Conservation (phyloP, 2,113 vertebrate species). For the Alouatta palliata region DNA sequence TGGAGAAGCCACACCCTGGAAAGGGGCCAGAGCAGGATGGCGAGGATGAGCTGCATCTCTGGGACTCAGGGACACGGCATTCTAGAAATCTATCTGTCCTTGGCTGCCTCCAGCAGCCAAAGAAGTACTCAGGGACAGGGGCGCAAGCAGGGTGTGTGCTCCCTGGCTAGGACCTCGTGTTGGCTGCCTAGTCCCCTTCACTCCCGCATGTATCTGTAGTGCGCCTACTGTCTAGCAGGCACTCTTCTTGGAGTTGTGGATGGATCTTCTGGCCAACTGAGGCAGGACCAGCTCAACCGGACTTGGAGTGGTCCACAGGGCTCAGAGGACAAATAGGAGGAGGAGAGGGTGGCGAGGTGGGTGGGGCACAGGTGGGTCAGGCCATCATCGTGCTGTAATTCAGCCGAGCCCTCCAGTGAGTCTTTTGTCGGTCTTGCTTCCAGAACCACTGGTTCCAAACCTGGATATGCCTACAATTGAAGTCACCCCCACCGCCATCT, state of each 20-base stretch:
- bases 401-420: neutral
- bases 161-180: neutral
- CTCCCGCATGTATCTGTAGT: neutral
- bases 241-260: neutral
- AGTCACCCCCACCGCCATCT: too few species aligned
- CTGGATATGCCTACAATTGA: neutral
- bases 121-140: neutral
- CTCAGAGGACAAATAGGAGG: neutral
- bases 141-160: too few species aligned
- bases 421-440: neutral
- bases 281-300: neutral
- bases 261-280: neutral
- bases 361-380: neutral
- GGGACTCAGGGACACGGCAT: neutral
- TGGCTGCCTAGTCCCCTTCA: neutral
- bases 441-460: neutral
- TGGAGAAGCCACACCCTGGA: slow-evolving; percentile 13
- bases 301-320: neutral
- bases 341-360: neutral
- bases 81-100: neutral
- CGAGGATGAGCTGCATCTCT: neutral
- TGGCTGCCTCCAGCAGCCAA: neutral
- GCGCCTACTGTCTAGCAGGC: neutral
- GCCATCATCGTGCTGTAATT: neutral
- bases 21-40: neutral